A percentile compares a stretch with the other conserved stretches of the same genome.
phyloP scores from a whole-genome alignment of 2,113 vertebrate species.

The Pantherophis guttatus region DNA sequence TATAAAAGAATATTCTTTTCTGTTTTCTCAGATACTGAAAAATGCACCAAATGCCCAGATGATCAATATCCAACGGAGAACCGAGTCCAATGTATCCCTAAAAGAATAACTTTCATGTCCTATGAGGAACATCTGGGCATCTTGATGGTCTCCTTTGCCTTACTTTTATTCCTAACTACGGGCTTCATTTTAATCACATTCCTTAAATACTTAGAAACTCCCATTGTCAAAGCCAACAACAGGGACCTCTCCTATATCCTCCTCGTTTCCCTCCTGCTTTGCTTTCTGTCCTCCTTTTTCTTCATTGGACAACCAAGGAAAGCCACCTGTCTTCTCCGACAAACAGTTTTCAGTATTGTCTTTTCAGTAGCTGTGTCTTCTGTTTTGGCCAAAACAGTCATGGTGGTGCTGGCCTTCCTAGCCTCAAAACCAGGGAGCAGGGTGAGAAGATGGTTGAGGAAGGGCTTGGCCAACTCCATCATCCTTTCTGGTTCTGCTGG shows the following conservation, averaged over 20 bases:
- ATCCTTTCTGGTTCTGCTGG: background rate
- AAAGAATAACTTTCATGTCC: background rate
- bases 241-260: background rate
- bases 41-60: background rate
- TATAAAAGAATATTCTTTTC: background rate
- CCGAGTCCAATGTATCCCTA: background rate
- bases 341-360: background rate
- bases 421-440: background rate
- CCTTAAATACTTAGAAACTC: background rate
- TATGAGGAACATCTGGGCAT: background rate
- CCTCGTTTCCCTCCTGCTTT: background rate
- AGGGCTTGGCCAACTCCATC: background rate
- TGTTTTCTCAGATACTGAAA: background rate
- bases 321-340: background rate
- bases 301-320: background rate
- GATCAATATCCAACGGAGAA: background rate
- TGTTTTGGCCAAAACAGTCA: background rate
- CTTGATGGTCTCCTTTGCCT: background rate
- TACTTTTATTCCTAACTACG: background rate
- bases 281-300: background rate
- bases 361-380: background rate
- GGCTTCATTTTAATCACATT: background rate
- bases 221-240: background rate
- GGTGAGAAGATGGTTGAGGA: background rate
- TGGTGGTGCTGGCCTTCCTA: background rate